Conservation (phyloP, 2,113 vertebrate species). For the Scalopus aquaticus region DNA sequence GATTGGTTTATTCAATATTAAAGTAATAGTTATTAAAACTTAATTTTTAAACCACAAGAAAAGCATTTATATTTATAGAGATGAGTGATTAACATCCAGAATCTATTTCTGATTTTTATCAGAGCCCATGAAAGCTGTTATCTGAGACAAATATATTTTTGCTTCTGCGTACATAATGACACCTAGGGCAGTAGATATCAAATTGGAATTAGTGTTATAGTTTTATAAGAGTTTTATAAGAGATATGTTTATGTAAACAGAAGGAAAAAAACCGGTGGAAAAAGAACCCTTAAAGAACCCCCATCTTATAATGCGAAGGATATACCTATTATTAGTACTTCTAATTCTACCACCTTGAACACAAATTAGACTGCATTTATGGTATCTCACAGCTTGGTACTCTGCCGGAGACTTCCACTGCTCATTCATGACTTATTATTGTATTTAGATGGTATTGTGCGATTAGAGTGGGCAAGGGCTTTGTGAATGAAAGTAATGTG, state of each 20-base stretch:
- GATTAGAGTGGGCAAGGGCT: neutral
- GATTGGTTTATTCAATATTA: neutral
- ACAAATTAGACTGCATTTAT: neutral
- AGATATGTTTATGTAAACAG: neutral
- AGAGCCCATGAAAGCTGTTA: neutral
- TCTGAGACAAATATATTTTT: neutral
- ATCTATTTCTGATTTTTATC: conserved; percentile 7
- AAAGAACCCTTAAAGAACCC: neutral
- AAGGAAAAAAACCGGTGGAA: neutral
- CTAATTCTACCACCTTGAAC: neutral
- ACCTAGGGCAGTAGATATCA: neutral
- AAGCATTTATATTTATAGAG: neutral
- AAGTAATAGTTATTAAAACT: neutral
- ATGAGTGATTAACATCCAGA: neutral
- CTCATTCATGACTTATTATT: neutral
- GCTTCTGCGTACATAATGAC: neutral
- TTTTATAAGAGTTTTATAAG: neutral
- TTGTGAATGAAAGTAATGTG: neutral
- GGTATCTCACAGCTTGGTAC: neutral
- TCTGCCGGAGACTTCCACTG: neutral
- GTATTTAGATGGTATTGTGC: neutral
- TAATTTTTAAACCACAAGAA: neutral
- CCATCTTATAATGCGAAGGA: neutral
- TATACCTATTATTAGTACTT: neutral
- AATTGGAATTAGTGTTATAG: neutral